Evolutionary conservation across 2,888 invertebrate species (phyloP).

Genomic region (Tinea pellionella): DNA sequence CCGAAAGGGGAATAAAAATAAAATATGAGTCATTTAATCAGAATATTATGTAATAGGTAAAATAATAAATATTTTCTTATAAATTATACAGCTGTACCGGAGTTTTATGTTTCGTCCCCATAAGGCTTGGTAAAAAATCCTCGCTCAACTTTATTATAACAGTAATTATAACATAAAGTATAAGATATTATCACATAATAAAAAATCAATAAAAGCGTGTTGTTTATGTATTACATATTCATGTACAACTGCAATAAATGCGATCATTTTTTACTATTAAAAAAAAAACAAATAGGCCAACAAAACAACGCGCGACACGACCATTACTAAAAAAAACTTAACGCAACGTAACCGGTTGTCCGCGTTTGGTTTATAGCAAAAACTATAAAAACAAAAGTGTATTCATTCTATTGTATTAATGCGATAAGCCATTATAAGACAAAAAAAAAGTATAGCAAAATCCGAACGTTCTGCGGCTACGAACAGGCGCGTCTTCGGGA

Average conservation of each 20-base stretch:
- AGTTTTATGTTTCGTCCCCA: too few relatives aligned
- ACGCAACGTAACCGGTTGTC: constrained; percentile 1
- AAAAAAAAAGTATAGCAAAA: constrained; percentile 21
- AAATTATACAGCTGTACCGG: too few relatives aligned
- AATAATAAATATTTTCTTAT: too few relatives aligned
- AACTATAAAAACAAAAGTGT: not conserved
- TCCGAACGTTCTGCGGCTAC: not conserved
- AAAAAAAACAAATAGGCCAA: not conserved
- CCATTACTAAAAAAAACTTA: not conserved
- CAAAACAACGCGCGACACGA: not conserved
- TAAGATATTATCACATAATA: not conserved
- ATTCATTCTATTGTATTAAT: constrained; percentile 41
- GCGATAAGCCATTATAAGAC: constrained; percentile 34
- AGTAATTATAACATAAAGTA: not conserved
- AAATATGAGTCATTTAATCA: too few relatives aligned
- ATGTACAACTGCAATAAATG: not conserved
- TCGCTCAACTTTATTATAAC: too few relatives aligned
- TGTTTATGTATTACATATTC: not conserved
- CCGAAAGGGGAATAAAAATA: too few relatives aligned
- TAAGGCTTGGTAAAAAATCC: too few relatives aligned
- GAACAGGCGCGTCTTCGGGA: not conserved
- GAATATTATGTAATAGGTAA: too few relatives aligned
- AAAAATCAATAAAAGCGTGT: not conserved
- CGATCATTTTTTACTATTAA: not conserved
- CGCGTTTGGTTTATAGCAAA: not conserved